A percentile compares a stretch with the other conserved stretches of the same genome.
Evolutionary conservation across 2,113 vertebrate genomes (phyloP).

Genomic region (Speoplatyrhinus poulsoni): DNA sequence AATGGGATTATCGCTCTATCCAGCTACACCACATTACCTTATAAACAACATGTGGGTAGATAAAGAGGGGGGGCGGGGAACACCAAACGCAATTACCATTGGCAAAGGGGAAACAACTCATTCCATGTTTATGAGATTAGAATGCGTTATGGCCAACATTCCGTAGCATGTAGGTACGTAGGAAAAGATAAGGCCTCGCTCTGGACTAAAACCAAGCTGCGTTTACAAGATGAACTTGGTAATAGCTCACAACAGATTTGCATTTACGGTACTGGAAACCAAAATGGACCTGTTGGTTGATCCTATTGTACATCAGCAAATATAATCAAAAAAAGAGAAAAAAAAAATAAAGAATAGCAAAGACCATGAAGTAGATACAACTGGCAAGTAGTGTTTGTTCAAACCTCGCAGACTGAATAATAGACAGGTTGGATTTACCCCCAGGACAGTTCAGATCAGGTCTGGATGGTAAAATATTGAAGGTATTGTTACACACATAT

Average conservation of each 20-base stretch:
- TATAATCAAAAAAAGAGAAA: no score
- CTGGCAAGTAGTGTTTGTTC: background rate
- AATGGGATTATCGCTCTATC: background rate
- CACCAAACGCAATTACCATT: conserved; percentile 7
- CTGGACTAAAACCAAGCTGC: conserved; percentile 43
- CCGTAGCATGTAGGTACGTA: background rate
- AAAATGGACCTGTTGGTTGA: background rate
- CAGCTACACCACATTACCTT: conserved; percentile 34
- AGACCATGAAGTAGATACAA: background rate
- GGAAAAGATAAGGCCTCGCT: conserved; percentile 8
- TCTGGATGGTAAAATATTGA: conserved; percentile 24
- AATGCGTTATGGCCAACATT: conserved; percentile 16
- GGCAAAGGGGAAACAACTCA: conserved; percentile 36
- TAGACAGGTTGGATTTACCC: background rate
- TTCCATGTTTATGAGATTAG: conserved; percentile 23
- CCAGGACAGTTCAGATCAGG: background rate
- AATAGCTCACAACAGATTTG: background rate
- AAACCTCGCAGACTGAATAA: background rate
- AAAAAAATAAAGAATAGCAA: background rate
- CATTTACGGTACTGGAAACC: conserved; percentile 48
- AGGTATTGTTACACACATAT: background rate
- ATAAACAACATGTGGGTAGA: conserved; percentile 10
- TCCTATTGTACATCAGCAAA: no score
- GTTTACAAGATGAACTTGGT: conserved; percentile 30
- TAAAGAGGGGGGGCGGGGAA: background rate